Conservation (phyloP, 2,113 vertebrate genomes). For the Pitta sordida region DNA sequence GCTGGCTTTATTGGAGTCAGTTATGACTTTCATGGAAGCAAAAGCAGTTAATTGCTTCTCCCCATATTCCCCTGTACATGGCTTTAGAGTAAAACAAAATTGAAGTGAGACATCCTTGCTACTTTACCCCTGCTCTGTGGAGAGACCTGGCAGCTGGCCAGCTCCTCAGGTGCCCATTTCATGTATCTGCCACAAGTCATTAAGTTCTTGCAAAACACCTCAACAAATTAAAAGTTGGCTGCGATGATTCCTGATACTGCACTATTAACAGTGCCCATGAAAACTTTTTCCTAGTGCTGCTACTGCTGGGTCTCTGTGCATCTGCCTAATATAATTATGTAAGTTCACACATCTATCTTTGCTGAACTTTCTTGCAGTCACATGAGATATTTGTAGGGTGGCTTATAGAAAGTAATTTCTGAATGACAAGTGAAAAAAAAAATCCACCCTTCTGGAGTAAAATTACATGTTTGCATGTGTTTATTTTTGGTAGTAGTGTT, state of each 20-base stretch:
- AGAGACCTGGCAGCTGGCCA: neutral
- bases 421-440: neutral
- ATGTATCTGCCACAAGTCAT: neutral
- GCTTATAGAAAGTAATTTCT: neutral
- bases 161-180: neutral
- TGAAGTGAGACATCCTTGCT: neutral
- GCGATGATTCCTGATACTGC: neutral
- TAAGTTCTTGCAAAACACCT: neutral
- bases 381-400: neutral
- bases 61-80: neutral
- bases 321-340: too few relatives aligned
- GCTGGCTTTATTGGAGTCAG: neutral
- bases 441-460: neutral
- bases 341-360: neutral
- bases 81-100: conserved; percentile 8
- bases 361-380: neutral
- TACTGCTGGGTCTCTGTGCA: neutral
- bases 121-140: neutral
- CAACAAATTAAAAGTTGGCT: neutral
- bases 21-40: neutral
- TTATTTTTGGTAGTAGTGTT: neutral
- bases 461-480: neutral
- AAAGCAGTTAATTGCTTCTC: neutral
- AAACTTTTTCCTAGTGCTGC: neutral
- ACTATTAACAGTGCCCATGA: neutral